Evolutionary conservation across 2,113 vertebrate species (phyloP), one percentile per base, ranked within the genome.

Genomic region (Indri indri): DNA sequence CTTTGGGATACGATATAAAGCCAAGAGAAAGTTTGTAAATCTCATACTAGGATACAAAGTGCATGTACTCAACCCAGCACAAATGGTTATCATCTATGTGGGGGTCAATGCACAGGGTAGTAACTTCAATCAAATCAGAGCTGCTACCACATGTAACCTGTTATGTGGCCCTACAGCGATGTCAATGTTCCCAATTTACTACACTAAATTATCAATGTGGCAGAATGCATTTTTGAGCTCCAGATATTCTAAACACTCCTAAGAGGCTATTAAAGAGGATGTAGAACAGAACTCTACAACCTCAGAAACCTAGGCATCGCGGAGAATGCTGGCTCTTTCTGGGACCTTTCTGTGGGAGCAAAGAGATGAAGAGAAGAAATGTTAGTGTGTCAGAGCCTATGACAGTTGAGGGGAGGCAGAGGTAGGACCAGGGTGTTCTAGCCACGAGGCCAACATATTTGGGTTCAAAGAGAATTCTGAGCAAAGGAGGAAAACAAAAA

Each of bases 401-500:
- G 61, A 82, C 40, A 94, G 68, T 61, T 68, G 47, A 93, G 3
- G 65, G 68, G 34, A 93, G 57, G 77, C 86, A 87, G 71, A 88
- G 66, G 74, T 23, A 88, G 88, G 61, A 90, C 83, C 71, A 91
- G 12, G 76, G 52, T 17, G 8, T 79, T 59, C 90, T 87, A 68
- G 92, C 91, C 59, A 80, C 70, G 59, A 76, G 65, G 85, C 61
- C 10, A 91, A 96, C 92, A 90, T 61, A 81, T 88, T 96, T 52
- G 9, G 23, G 11, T 91, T 90, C 27, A 91, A 94, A 96, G 34
- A 97, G 63, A 73, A 92, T 47, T 92, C 16, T 9, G 71, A 54
- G 59, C 1, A 65, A 45, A 47, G 16, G 59, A 42, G 23, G 40
- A 79, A 40, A 54, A 81, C n/a, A 73, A 88, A 94, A 45, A 85